phyloP scores from a whole-genome alignment of 2,113 vertebrate species.

The Ginglymostoma cirratum region DNA sequence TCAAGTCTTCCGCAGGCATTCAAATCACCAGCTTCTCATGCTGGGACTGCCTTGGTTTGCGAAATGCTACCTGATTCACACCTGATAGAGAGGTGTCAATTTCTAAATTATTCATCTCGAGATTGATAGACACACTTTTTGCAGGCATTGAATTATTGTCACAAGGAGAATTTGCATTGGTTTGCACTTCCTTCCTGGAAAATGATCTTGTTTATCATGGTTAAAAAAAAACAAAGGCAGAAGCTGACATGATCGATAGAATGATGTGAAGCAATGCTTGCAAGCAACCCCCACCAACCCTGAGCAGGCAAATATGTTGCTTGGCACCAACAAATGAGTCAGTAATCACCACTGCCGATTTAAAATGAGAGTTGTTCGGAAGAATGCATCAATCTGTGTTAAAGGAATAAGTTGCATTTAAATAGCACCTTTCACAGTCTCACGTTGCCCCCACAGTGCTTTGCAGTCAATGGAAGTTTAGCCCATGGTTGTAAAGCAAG shows the following conservation, averaged over 20 bases:
- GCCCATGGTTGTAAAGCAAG: background rate
- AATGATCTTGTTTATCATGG: background rate
- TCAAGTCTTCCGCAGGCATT: conserved; percentile 7
- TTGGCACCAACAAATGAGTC: background rate
- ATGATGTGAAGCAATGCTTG: background rate
- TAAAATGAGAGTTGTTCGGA: background rate
- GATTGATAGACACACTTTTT: background rate
- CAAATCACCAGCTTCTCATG: conserved; percentile 22
- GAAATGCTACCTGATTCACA: conserved; percentile 38
- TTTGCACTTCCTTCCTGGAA: conserved; percentile 20
- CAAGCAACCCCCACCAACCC: too few relatives aligned
- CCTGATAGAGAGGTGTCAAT: conserved; percentile 35
- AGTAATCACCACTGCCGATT: background rate
- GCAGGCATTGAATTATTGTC: conserved; percentile 10
- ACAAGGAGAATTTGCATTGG: conserved; percentile 18
- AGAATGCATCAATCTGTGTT: background rate
- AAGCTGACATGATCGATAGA: background rate
- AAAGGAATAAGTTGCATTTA: background rate
- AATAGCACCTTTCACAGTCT: background rate
- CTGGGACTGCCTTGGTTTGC: conserved; percentile 10
- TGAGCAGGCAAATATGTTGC: background rate
- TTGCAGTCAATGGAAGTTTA: background rate
- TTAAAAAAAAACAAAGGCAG: background rate
- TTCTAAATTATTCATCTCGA: conserved; percentile 31
- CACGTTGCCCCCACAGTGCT: background rate